A percentile compares a stretch with the other conserved stretches of the same genome.
Evolutionary conservation across 2,113 vertebrate genomes (phyloP).

Genomic region (Sebastes fasciatus): DNA sequence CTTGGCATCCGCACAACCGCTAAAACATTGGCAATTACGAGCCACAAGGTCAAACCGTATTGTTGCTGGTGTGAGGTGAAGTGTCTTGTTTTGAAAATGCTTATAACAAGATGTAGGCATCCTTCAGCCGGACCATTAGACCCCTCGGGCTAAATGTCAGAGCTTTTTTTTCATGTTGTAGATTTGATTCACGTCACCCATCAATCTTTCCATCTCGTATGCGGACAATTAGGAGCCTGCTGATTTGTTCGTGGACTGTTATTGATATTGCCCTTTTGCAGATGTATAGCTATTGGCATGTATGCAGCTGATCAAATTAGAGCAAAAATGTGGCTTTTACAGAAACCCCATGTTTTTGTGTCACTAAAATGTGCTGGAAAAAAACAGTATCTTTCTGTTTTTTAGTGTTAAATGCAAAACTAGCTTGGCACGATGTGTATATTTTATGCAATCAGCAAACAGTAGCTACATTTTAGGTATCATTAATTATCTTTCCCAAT

Average conservation of each 20-base stretch:
- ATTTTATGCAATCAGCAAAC: slow-evolving; percentile 47
- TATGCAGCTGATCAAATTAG: slow-evolving; percentile 40
- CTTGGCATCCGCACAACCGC: slow-evolving; percentile 28
- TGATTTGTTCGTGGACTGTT: slow-evolving; percentile 61
- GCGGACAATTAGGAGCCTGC: slow-evolving; percentile 67
- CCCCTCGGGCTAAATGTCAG: slow-evolving; percentile 72
- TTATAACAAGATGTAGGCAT: slow-evolving; percentile 65
- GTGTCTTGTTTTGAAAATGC: slow-evolving; percentile 64
- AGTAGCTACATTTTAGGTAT: slow-evolving; percentile 41
- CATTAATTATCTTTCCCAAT: slow-evolving; percentile 56
- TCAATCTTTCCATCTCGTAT: slow-evolving; percentile 63
- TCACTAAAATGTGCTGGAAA: slow-evolving; percentile 27
- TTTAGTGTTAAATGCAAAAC: slow-evolving; percentile 24
- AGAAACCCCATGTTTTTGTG: slow-evolving; percentile 39
- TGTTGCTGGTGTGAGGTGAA: slow-evolving; percentile 65
- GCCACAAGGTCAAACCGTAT: slow-evolving; percentile 72
- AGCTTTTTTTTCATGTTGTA: slow-evolving; percentile 28
- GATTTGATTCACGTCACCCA: slow-evolving; percentile 62
- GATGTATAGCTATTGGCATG: slow-evolving; percentile 54
- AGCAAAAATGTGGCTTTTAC: slow-evolving; percentile 39
- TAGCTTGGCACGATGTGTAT: slow-evolving; percentile 12
- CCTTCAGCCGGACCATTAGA: slow-evolving; percentile 59
- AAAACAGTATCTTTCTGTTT: slow-evolving; percentile 16
- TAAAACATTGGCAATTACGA: slow-evolving; percentile 68
- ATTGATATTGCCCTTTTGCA: slow-evolving; percentile 71